These are phyloP conservation scores for Platerodrilus igneus DNA, from an alignment of 2,888 invertebrate species.

Conservation along the genomic window DNA sequence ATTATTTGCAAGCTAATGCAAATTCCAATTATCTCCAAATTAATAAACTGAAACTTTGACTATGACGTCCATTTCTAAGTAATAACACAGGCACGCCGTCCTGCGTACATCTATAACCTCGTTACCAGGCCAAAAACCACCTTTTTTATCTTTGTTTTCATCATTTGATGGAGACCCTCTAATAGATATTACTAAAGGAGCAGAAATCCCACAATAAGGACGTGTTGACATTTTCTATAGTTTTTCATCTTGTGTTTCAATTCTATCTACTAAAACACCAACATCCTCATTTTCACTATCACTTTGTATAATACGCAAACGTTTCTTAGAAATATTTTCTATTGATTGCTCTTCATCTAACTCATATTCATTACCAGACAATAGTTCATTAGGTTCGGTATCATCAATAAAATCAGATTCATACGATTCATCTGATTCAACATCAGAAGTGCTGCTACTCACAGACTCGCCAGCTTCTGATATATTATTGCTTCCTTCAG, in stretches of 20 bases:
- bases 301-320: conserved; percentile 4
- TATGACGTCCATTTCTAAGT: too few relatives aligned
- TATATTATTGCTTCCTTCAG: conserved; percentile 43
- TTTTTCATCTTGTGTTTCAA: too few relatives aligned
- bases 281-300: conserved; percentile 18
- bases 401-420: conserved; percentile 34
- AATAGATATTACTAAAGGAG: conserved; percentile 19
- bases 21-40: too few relatives aligned
- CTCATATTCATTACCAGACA: conserved; percentile 40
- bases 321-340: conserved; percentile 9
- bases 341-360: conserved; percentile 14
- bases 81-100: too few relatives aligned
- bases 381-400: conserved; percentile 36
- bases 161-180: conserved; percentile 19
- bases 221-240: conserved; percentile 23
- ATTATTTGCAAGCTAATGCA: too few relatives aligned
- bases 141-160: too few relatives aligned
- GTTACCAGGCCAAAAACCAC: too few relatives aligned
- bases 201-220: conserved; percentile 22
- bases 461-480: conserved; percentile 43
- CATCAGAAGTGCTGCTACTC: conserved; percentile 33
- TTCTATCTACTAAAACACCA: too few relatives aligned
- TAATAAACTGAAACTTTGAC: too few relatives aligned
- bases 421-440: conserved; percentile 33
- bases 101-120: too few relatives aligned